phyloP scores from a whole-genome alignment of 2,797 vertebrate genomes.

The Iguana delicatissima region DNA sequence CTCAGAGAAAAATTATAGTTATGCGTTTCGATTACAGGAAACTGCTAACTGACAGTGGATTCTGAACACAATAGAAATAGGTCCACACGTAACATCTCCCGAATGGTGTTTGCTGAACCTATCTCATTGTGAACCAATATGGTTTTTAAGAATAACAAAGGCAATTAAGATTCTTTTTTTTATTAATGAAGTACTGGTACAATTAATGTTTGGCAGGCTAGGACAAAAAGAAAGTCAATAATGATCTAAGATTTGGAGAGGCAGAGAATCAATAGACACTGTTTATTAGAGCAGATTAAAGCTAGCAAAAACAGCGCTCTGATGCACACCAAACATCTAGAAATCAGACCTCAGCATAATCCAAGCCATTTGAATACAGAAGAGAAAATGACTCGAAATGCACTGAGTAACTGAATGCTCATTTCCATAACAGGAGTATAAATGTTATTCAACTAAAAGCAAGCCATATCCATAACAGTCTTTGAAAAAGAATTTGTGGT shows the following conservation, averaged over 20 bases:
- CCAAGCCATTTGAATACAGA: not conserved
- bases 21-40: not conserved
- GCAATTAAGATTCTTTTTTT: conserved; percentile 61
- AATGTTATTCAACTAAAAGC: not conserved
- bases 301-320: not conserved
- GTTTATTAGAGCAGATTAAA: conserved; percentile 30
- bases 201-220: conserved; percentile 15
- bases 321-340: not conserved
- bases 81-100: not conserved
- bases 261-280: not conserved
- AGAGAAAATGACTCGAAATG: not conserved
- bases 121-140: conserved; percentile 45
- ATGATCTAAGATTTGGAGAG: conserved; percentile 20
- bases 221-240: conserved; percentile 46
- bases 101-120: not conserved
- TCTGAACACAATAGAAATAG: not conserved
- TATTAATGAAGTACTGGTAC: conserved; percentile 49
- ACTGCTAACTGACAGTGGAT: not conserved
- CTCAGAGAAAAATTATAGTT: not conserved
- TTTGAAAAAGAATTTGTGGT: not conserved
- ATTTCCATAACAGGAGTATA: fast-evolving
- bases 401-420: not conserved
- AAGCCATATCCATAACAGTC: not conserved
- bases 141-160: conserved; percentile 40
- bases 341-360: not conserved